These are phyloP conservation scores for Rhinoderma darwinii DNA, from an alignment of 2,113 vertebrate species.

Conservation along the genomic window DNA sequence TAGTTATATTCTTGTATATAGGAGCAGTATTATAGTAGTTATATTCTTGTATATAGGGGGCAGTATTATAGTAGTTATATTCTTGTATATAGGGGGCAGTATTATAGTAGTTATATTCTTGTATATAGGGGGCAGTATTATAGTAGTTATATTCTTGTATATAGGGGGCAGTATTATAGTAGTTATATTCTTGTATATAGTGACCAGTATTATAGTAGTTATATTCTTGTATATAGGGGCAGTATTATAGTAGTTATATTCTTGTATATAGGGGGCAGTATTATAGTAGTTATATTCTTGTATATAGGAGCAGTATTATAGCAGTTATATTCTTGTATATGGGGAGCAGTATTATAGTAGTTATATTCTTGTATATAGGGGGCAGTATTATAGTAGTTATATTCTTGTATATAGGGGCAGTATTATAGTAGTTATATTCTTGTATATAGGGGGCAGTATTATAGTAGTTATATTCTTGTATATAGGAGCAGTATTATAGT, in stretches of 20 bases:
- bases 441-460: no score
- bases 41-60: no score
- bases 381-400: neutral
- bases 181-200: neutral
- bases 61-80: no score
- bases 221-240: neutral
- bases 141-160: neutral
- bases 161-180: neutral
- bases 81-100: no score
- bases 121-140: neutral
- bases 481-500: neutral
- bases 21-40: no score
- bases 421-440: neutral
- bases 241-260: neutral
- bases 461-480: neutral
- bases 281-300: neutral
- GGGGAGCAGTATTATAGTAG: neutral
- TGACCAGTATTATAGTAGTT: neutral
- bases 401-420: neutral
- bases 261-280: neutral
- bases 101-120: no score
- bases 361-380: neutral
- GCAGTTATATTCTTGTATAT: neutral
- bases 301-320: neutral
- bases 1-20: no score